Evolutionary conservation across 2,113 vertebrate species (phyloP).

Genomic region (Paraplagusia blochii): DNA sequence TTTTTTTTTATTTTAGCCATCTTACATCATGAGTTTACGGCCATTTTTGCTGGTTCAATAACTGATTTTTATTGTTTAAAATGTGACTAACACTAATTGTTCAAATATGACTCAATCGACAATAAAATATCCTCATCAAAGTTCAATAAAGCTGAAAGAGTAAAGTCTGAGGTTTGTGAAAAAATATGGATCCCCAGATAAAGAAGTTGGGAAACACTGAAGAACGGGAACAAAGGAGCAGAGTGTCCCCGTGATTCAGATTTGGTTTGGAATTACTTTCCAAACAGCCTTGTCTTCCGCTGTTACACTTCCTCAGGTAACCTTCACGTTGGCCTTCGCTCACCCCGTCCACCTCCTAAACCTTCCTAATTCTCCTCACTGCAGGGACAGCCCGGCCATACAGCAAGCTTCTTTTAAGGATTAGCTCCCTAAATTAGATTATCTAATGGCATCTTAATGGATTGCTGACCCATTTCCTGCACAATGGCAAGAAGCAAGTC

Average conservation of each 20-base stretch:
- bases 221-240: too few species aligned
- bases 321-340: slow-evolving; percentile 54
- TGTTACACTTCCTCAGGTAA: slow-evolving; percentile 49
- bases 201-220: too few species aligned
- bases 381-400: slow-evolving; percentile 82
- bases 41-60: too few species aligned
- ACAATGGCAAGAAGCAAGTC: slow-evolving; percentile 86
- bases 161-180: too few species aligned
- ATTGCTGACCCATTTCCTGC: slow-evolving; percentile 98
- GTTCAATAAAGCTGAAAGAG: too few species aligned
- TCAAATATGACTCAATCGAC: too few species aligned
- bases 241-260: background rate
- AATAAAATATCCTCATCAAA: too few species aligned
- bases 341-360: slow-evolving; percentile 51
- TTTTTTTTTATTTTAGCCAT: too few species aligned
- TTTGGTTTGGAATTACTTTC: background rate
- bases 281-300: slow-evolving; percentile 2
- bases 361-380: slow-evolving; percentile 67
- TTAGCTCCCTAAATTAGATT: slow-evolving; percentile 97
- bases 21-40: too few species aligned
- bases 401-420: slow-evolving; percentile 92
- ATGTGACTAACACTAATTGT: too few species aligned
- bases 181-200: too few species aligned
- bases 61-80: too few species aligned
- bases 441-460: slow-evolving; percentile 99